A percentile compares a stretch with the other conserved stretches of the same genome.
phyloP scores from a whole-genome alignment of 2,113 vertebrate species.

The Rhea pennata region DNA sequence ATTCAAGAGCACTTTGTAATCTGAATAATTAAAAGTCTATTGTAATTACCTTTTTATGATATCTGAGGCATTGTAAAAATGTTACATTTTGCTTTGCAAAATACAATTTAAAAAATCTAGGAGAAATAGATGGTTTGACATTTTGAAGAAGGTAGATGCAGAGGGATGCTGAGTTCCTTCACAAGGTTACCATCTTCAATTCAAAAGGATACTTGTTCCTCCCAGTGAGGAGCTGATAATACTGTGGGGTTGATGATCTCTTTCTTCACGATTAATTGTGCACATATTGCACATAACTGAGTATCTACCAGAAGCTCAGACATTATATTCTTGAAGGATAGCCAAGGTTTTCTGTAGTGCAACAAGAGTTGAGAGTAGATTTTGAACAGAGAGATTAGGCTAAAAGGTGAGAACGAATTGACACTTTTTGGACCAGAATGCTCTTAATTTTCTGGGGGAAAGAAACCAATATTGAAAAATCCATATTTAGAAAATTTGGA shows the following conservation, averaged over 20 bases:
- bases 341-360: not conserved
- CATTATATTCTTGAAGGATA: not conserved
- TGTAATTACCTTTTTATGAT: not conserved
- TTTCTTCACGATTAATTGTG: not conserved
- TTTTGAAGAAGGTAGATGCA: not conserved
- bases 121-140: not conserved
- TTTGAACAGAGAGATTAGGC: not conserved
- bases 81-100: not conserved
- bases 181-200: not conserved
- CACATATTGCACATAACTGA: not conserved
- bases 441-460: not conserved
- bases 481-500: not conserved
- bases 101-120: not conserved
- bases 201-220: not conserved
- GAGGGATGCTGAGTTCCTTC: constrained; percentile 7
- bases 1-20: not conserved
- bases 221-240: not conserved
- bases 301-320: not conserved
- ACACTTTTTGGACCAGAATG: not conserved
- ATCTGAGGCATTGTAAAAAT: not conserved
- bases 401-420: not conserved
- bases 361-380: not conserved
- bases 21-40: not conserved
- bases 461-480: not conserved
- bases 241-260: not conserved